Percentiles rank a stretch among this genome's conserved stretches.
These are phyloP conservation scores for Antechinus stuartii DNA, from an alignment of 2,113 vertebrate species.

Conservation along the genomic window DNA sequence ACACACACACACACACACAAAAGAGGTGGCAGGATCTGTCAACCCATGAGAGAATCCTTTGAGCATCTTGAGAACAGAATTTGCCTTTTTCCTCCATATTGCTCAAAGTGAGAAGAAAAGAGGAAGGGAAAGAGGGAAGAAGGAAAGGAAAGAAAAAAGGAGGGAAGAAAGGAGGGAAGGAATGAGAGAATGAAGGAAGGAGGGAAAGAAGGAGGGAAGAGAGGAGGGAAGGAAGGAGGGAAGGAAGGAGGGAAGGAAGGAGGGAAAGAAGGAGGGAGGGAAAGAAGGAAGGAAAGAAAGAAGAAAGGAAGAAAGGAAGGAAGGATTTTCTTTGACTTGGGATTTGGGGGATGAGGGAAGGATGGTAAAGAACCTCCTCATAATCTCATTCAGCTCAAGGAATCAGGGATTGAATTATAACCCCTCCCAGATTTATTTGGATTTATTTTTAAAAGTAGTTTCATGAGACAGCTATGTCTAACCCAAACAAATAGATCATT, in stretches of 20 bases:
- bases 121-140: not conserved
- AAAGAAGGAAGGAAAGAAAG: no score
- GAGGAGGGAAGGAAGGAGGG: not conserved
- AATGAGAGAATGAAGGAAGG: not conserved
- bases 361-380: not conserved
- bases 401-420: not conserved
- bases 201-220: not conserved
- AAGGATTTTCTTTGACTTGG: not conserved
- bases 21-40: not conserved
- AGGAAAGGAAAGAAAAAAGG: no score
- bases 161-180: not conserved
- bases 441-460: not conserved
- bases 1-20: no score
- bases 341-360: not conserved
- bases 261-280: no score
- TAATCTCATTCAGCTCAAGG: not conserved
- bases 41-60: not conserved
- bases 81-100: not conserved
- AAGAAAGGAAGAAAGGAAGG: no score
- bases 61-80: not conserved
- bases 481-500: not conserved
- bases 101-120: not conserved
- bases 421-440: not conserved
- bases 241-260: no score
- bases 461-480: not conserved